Conservation (phyloP, 2,888 invertebrate genomes). For the Idaea biselata region DNA sequence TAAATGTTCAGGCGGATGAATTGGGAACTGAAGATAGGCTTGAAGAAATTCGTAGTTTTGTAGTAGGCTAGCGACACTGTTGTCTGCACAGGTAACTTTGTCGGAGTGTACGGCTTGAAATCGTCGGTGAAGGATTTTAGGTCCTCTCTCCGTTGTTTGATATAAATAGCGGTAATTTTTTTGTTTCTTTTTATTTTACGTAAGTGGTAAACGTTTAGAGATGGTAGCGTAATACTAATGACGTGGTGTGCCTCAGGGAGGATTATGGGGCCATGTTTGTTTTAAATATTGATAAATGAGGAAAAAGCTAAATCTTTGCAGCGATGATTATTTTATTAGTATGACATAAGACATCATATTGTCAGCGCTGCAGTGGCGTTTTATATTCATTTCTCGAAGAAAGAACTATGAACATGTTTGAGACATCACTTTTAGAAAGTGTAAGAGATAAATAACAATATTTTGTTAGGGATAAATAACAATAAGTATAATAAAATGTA, state of each 20-base stretch:
- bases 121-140: constrained; percentile 76
- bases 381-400: too few relatives aligned
- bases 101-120: constrained; percentile 49
- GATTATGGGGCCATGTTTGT: neutral
- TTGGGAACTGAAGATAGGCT: neutral
- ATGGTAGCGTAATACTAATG: neutral
- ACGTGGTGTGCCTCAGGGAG: neutral
- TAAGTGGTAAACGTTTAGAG: neutral
- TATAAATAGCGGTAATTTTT: constrained; percentile 73
- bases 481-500: too few relatives aligned
- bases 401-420: too few relatives aligned
- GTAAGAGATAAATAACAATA: too few relatives aligned
- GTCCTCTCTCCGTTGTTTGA: constrained; percentile 71
- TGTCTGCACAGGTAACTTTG: neutral
- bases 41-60: too few relatives aligned
- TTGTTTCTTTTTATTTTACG: constrained; percentile 38
- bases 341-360: too few relatives aligned
- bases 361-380: too few relatives aligned
- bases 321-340: too few relatives aligned
- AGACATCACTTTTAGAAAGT: too few relatives aligned
- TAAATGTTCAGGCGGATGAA: constrained; percentile 19
- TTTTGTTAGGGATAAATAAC: too few relatives aligned
- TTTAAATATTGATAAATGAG: neutral
- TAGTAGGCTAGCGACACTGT: too few relatives aligned
- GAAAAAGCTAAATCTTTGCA: neutral